Percentiles rank a stretch among this genome's conserved stretches.
Evolutionary conservation across 2,113 vertebrate species (phyloP).

Genomic region (Nycticebus coucang): DNA sequence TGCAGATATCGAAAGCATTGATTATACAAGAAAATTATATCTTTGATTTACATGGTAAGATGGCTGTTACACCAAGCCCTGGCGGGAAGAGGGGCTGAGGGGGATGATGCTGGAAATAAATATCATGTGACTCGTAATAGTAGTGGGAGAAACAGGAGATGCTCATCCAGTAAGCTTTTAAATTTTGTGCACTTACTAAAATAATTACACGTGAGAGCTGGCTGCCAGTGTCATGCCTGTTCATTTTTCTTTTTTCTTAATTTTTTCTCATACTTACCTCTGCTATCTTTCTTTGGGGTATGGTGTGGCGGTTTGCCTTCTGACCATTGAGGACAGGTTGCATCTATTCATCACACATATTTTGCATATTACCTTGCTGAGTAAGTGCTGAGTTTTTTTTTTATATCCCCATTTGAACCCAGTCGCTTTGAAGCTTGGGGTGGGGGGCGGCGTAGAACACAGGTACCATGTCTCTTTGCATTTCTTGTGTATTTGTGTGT

Average conservation of each 20-base stretch:
- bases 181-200: background rate
- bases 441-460: background rate
- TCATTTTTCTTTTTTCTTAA: background rate
- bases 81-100: background rate
- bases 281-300: background rate
- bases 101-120: background rate
- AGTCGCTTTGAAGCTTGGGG: background rate
- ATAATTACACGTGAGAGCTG: background rate
- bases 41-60: constrained; percentile 46
- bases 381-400: constrained; percentile 31
- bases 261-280: background rate
- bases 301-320: background rate
- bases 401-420: background rate
- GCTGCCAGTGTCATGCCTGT: background rate
- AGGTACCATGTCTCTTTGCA: background rate
- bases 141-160: constrained; percentile 4
- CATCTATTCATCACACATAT: background rate
- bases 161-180: background rate
- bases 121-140: background rate
- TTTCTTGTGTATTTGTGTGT: background rate
- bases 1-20: constrained; percentile 43
- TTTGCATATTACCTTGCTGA: constrained; percentile 25
- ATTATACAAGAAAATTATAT: constrained; percentile 52
- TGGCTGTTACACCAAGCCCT: background rate
- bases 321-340: background rate